Conservation (phyloP, 2,113 vertebrate genomes). For the Hemichromis elongatus region DNA sequence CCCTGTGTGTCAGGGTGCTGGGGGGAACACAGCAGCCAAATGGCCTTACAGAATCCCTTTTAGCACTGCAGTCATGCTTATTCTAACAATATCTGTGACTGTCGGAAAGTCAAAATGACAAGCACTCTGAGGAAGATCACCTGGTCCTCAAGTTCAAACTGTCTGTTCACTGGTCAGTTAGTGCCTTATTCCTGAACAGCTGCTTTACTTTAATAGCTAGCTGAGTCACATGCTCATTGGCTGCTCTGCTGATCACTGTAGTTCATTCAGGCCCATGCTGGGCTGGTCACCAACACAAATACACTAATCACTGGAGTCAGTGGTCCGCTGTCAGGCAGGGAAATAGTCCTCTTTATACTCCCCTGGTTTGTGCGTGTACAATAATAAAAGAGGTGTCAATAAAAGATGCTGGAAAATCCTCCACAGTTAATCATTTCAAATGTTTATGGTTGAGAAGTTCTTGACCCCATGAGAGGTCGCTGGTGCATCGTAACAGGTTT, state of each 20-base stretch:
- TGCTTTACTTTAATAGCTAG: not conserved
- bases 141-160: not conserved
- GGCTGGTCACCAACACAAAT: constrained; percentile 2
- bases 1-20: not conserved
- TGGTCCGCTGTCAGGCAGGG: not conserved
- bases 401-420: not conserved
- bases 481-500: not conserved
- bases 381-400: not conserved
- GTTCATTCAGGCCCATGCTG: not conserved
- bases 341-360: not conserved
- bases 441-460: not conserved
- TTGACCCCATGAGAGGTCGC: not conserved
- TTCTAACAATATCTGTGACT: constrained; percentile 12
- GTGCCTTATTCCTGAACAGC: not conserved
- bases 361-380: not conserved
- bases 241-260: not conserved
- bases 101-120: constrained; percentile 8
- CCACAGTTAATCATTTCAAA: not conserved
- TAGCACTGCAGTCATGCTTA: not conserved
- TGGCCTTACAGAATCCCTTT: not conserved
- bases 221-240: constrained; percentile 5
- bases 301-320: not conserved
- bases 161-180: not conserved
- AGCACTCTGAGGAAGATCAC: not conserved
- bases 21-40: not conserved